phyloP scores from a whole-genome alignment of 2,888 invertebrate species.

The Caenorhabditis sp. region DNA sequence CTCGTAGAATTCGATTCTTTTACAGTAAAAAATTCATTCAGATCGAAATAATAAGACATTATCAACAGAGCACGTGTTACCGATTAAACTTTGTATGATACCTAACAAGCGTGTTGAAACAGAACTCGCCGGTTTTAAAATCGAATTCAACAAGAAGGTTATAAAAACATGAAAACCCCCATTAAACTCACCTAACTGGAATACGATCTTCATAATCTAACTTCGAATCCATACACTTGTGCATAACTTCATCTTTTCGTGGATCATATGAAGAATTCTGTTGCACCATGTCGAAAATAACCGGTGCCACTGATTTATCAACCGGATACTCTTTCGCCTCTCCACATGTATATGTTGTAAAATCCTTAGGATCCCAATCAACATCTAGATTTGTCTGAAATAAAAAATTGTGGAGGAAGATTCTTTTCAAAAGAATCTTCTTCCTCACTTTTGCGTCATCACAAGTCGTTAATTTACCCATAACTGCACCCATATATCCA shows the following conservation, averaged over 20 bases:
- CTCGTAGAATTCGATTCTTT: too few relatives aligned
- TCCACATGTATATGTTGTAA: slow-evolving; percentile 77
- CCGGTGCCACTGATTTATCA: slow-evolving; percentile 22
- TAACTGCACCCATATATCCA: slow-evolving; percentile 72
- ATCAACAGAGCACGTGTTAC: too few relatives aligned
- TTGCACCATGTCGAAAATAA: slow-evolving; percentile 41
- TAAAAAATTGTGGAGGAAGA: slow-evolving; percentile 8
- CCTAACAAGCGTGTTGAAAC: too few relatives aligned
- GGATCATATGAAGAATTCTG: slow-evolving; percentile 48
- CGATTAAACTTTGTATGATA: too few relatives aligned
- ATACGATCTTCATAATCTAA: slow-evolving; percentile 75
- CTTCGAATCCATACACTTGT: slow-evolving; percentile 79
- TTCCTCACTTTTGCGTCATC: slow-evolving; percentile 78
- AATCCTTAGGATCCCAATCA: slow-evolving; percentile 77
- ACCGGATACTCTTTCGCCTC: not conserved
- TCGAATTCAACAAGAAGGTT: too few relatives aligned
- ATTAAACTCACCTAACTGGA: slow-evolving; percentile 77
- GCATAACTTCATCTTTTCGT: slow-evolving; percentile 75
- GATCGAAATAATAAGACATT: too few relatives aligned
- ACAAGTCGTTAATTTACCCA: slow-evolving; percentile 76
- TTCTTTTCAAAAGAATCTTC: not conserved
- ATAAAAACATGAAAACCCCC: too few relatives aligned
- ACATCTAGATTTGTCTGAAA: slow-evolving; percentile 76
- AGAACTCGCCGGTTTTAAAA: too few relatives aligned
- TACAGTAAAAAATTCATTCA: too few relatives aligned